Base-by-base conservation (phyloP, 2,888 invertebrate species). In the Nineta flava region DNA sequence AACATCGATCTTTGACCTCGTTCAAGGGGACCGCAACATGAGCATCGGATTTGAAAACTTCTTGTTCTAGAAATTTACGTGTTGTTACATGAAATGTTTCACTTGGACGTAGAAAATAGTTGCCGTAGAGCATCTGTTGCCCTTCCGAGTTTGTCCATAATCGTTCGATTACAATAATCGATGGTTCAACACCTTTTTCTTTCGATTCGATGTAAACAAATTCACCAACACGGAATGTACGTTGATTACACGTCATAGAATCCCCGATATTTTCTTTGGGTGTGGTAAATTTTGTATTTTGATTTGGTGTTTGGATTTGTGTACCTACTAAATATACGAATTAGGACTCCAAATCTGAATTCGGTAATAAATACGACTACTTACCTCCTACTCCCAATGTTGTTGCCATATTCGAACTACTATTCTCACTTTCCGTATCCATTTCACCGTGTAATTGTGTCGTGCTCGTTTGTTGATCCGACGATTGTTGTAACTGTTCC, bases 41-140 rank as follows among this genome's bases (percentile, higher is more conserved):
- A 48, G 84, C 79, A 58, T 94, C 94, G 52, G 92, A 95, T 67
- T 94, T 91, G 65, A 99, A 97, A 45, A 99, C 87, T 64, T 97
- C 96, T 67, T 92, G 92, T 58, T 95, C 90, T 1, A 96, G 74
- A 68, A 99, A 99, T 68, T 93, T 94, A 57, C 96, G 77, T 0
- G 93, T 92, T 10, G 92, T 86, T 7, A 94, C 77, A 68, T 99
- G 97, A 70, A 84, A 96, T 0, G 99, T 99, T 68, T 99, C 96
- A 59, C 87, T 85, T 0, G 97, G 97, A 49, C 95, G 77, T 55
- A 76, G 84, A 64, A 91, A 96, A 60, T 90, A 83, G 61, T 86
- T 87, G n/a, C 92, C 94, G 60, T 90, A 87, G 58, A 94, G 75
- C 82, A 90, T 88, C 58, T 88, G 84, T 54, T 86, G 81, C 9